Conservation (phyloP, 2,888 invertebrate species). For the Neoascia interrupta region DNA sequence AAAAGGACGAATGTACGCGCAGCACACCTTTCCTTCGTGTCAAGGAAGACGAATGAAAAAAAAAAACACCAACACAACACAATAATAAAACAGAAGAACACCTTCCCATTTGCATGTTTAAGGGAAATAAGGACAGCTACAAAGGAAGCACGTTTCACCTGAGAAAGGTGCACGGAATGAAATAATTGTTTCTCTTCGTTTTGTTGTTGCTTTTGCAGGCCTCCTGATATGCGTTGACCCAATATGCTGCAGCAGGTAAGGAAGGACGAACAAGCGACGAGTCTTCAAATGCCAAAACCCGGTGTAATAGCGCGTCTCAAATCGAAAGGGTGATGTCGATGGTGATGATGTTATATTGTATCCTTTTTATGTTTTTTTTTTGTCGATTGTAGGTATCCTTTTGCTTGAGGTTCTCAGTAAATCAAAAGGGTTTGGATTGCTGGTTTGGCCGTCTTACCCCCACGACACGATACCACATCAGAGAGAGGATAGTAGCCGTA, state of each 20-base stretch:
- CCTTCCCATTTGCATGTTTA: conserved; percentile 69
- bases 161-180: conserved; percentile 63
- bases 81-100: conserved; percentile 44
- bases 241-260: conserved; percentile 43
- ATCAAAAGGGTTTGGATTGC: conserved; percentile 51
- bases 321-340: conserved; percentile 61
- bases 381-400: conserved; percentile 3
- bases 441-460: conserved; percentile 15
- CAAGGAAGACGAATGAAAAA: background rate
- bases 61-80: background rate
- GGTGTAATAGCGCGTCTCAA: conserved; percentile 23
- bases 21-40: conserved; percentile 41
- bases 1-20: conserved; percentile 47
- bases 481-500: too few species aligned
- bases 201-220: background rate
- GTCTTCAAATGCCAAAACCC: background rate
- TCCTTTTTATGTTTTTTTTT: conserved; percentile 32
- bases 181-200: conserved; percentile 53
- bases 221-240: conserved; percentile 22
- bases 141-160: conserved; percentile 68
- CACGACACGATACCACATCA: too few species aligned
- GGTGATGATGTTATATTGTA: conserved; percentile 64
- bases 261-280: background rate
- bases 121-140: conserved; percentile 48
- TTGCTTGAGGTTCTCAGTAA: conserved; percentile 26